Evolutionary conservation across 2,113 vertebrate species (phyloP).

Genomic region (Sarotherodon lohbergeri): DNA sequence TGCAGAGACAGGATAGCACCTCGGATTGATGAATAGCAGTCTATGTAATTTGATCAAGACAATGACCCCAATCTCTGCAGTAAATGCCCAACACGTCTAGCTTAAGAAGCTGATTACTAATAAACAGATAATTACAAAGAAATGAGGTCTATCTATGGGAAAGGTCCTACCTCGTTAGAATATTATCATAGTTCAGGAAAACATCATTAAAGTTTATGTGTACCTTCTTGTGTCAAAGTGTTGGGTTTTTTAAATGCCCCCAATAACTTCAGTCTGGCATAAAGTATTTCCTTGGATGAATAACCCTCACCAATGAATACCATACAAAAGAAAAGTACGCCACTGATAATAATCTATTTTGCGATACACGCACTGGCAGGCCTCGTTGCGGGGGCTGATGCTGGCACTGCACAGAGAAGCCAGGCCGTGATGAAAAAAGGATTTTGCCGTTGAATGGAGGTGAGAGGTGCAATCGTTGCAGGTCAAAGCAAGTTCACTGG

Average conservation of each 20-base stretch:
- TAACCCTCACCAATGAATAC: neutral
- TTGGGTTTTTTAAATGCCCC: neutral
- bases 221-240: neutral
- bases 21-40: neutral
- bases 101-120: neutral
- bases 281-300: neutral
- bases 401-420: neutral
- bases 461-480: conserved; percentile 5
- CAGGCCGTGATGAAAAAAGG: neutral
- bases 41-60: conserved; percentile 50
- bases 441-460: neutral
- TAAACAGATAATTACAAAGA: conserved; percentile 35
- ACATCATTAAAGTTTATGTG: neutral
- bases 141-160: neutral
- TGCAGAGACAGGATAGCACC: conserved; percentile 24
- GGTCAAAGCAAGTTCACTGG: neutral
- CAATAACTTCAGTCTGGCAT: neutral
- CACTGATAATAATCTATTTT: neutral
- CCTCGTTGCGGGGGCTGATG: neutral
- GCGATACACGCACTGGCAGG: neutral
- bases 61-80: conserved; percentile 19
- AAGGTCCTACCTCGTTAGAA: neutral
- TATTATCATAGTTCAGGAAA: neutral
- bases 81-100: neutral
- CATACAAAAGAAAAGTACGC: neutral